A percentile compares a stretch with the other conserved stretches of the same genome.
Evolutionary conservation across 1,140 invertebrate genomes (phyloP).

Genomic region (Amphibalanus amphitrite): DNA sequence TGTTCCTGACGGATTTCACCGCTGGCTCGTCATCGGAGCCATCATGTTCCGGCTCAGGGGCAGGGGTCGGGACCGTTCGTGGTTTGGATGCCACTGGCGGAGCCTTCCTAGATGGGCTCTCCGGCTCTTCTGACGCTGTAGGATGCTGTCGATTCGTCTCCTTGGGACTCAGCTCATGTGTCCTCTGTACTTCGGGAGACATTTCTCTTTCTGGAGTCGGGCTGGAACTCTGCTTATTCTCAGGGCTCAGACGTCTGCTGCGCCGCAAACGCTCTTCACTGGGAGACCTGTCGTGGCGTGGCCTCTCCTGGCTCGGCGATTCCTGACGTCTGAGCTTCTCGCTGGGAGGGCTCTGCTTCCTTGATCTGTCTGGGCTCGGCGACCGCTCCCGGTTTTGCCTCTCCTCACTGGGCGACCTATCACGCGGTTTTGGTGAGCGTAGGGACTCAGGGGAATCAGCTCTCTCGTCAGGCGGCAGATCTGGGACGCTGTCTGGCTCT

Average conservation of each 20-base stretch:
- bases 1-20: not conserved
- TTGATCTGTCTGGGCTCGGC: not conserved
- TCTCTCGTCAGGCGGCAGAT: not conserved
- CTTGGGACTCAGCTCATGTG: not conserved
- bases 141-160: not conserved
- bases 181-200: not conserved
- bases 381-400: not conserved
- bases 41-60: not conserved
- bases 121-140: not conserved
- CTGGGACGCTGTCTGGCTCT: not conserved
- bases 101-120: not conserved
- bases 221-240: no score
- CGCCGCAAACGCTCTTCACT: not conserved
- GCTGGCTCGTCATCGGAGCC: not conserved
- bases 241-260: not conserved
- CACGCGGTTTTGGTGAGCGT: no score
- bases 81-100: not conserved
- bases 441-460: not conserved
- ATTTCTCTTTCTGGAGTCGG: no score
- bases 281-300: not conserved
- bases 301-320: not conserved
- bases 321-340: no score
- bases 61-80: no score
- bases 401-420: no score
- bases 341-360: not conserved